phyloP scores from a whole-genome alignment of 2,113 vertebrate species.

The Ptilorrhoa leucosticta region DNA sequence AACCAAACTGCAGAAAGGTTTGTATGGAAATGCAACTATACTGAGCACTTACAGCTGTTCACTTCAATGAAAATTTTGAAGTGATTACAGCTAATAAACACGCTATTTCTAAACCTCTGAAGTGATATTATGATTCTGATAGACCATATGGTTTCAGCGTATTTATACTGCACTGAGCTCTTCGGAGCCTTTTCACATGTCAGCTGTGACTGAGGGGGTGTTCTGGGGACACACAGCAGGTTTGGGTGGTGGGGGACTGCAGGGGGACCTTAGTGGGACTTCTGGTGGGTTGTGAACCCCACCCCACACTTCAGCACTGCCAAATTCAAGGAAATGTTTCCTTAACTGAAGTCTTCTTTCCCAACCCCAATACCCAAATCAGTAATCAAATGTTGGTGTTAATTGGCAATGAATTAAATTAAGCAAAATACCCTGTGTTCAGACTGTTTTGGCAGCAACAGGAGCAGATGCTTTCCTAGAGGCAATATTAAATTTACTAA shows the following conservation, averaged over 20 bases:
- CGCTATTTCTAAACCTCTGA: neutral
- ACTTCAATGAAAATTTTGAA: neutral
- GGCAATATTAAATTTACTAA: neutral
- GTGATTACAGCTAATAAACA: slow-evolving; percentile 43
- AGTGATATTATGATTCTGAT: neutral
- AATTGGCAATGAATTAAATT: neutral
- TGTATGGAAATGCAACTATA: neutral
- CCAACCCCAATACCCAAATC: neutral
- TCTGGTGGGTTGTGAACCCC: neutral
- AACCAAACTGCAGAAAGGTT: neutral
- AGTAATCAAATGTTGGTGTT: neutral
- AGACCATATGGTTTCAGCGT: slow-evolving; percentile 16
- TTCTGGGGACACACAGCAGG: neutral
- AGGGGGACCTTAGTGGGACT: neutral
- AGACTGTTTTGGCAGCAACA: neutral
- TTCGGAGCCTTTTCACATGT: neutral
- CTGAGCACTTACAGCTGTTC: neutral
- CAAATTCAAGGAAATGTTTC: neutral
- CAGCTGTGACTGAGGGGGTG: neutral
- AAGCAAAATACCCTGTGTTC: neutral
- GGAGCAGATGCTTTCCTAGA: neutral
- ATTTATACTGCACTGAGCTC: neutral
- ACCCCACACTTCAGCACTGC: neutral
- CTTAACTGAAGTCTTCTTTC: neutral
- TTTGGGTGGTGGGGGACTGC: neutral